Base-by-base conservation (phyloP, 2,888 invertebrate genomes). In the Stomorhina lunata region DNA sequence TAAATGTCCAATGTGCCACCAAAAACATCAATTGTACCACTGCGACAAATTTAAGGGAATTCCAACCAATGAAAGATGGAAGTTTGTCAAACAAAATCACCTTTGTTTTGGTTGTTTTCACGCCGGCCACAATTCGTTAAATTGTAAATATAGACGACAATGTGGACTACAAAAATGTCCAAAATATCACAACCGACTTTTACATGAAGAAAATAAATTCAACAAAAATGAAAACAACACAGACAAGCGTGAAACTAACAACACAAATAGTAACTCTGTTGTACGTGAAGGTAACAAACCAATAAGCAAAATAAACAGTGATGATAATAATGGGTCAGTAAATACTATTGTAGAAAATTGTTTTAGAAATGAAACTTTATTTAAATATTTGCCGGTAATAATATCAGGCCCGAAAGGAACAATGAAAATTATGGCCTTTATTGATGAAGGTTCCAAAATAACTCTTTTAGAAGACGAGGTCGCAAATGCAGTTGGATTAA, bases 341-440 rank as follows among this genome's bases (percentile, higher is more conserved):
- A 27, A 43, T 1, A 71, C 71, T 20, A 71, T 69, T 45, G 29
- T 69, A 5, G 40, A 68, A 15, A 17, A 45, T 12, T 15, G 10
- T 2, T 43, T 66, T 10, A 5, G 12, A 34, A 43, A 48, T 7
- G 22, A 48, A 71, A 71, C 78, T 22, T 53, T 63, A 20, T 69
- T 69, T 63, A 71, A 71, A 53, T 78, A 59, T 71, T 65, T 78
- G 15, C 79, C 79, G 37, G 59, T 57, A 22, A 6, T 17, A 22
- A 37, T 59, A 17, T 25, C 3, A 10, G 50, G 68, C 12, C 50
- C 53, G 27, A 55, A 55, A 2, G 55, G 71, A 12, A 32, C n/a
- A n/a, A n/a, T n/a, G n/a, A n/a, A n/a, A n/a, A n/a, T n/a, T n/a
- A n/a, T n/a, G n/a, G n/a, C 12, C n/a, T n/a, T 72, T 77, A 72